Base-by-base conservation (phyloP, 2,797 vertebrate genomes). In the Cynopterus sphinx region DNA sequence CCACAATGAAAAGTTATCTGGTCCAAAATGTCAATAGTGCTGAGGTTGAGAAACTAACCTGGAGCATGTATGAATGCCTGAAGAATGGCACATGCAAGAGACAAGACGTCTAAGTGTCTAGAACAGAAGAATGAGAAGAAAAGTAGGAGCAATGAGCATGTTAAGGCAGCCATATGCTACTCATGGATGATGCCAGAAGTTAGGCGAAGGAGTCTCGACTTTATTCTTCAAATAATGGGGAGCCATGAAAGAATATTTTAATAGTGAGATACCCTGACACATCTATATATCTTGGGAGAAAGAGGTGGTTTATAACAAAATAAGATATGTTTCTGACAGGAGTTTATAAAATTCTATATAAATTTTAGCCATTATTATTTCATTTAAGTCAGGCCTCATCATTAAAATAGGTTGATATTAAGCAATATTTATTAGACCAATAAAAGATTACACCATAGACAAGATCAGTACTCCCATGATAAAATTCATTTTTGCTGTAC, bases 351-450 rank as follows among this genome's bases (percentile, higher is more conserved):
- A 83, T 79, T 78, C 19, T 83, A 3, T 26, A 65, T 67, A 51
- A 1, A 83, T 55, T 82, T 77, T 43, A 74, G 3, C 12, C 5
- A 79, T 74, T 82, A 31, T 82, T 94, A 95, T 95, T 88, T 94
- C 43, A 55, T 65, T 39, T 33, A 59, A 49, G 1, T 53, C 70
- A 51, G 33, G 1, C 10, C 24, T 88, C 39, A 73, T 89, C 33
- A 57, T 82, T 91, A 87, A 78, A 41, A 49, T 73, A 92, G 28
- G 21, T 39, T 90, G 85, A 70, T 53, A 95, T 43, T 24, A 73
- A 93, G 26, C 90, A 43, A 87, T 46, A 92, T 95, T 94, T 90
- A 92, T 74, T 95, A 65, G 10, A 65, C 39, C 33, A 70, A 91
- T 97, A 70, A 94, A 89, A 55, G 36, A n/a, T 63, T 65, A 87